phyloP scores from a whole-genome alignment of 2,113 vertebrate genomes.

The Nematolebias whitei region DNA sequence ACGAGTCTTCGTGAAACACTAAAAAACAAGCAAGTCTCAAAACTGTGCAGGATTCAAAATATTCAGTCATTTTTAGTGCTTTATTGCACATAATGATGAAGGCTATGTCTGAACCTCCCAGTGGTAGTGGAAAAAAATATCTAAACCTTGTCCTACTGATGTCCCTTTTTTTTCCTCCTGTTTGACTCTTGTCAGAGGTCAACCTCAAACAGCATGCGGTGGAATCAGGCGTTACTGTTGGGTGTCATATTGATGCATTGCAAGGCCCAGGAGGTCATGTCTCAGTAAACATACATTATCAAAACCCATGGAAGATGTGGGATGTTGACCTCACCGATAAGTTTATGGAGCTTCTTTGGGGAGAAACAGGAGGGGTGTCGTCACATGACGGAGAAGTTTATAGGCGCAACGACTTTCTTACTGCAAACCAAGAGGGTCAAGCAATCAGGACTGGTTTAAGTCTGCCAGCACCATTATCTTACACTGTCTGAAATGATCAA shows the following conservation, averaged over 20 bases:
- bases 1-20: slow-evolving; percentile 16
- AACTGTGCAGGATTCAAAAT: slow-evolving; percentile 28
- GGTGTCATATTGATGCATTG: slow-evolving; percentile 97
- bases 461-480: slow-evolving; percentile 87
- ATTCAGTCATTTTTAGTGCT: slow-evolving; percentile 52
- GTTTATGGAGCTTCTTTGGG: slow-evolving; percentile 76
- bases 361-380: neutral
- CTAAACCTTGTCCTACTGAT: slow-evolving; percentile 80
- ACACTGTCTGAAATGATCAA: slow-evolving; percentile 89
- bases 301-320: slow-evolving; percentile 95
- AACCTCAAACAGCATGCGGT: slow-evolving; percentile 78
- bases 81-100: slow-evolving; percentile 57
- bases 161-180: slow-evolving; percentile 67
- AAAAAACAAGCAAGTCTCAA: slow-evolving; percentile 6
- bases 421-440: slow-evolving; percentile 92
- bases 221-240: slow-evolving; percentile 93
- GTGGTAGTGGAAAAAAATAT: slow-evolving; percentile 58
- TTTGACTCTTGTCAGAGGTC: slow-evolving; percentile 82
- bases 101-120: slow-evolving; percentile 60
- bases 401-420: slow-evolving; percentile 80
- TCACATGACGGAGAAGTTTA: slow-evolving; percentile 69
- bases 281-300: slow-evolving; percentile 99
- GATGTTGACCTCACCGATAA: slow-evolving; percentile 86
- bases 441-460: slow-evolving; percentile 86
- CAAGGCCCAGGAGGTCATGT: slow-evolving; percentile 90